These are phyloP conservation scores for Sesamia inferens DNA, from an alignment of 2,888 invertebrate species.

Conservation along the genomic window DNA sequence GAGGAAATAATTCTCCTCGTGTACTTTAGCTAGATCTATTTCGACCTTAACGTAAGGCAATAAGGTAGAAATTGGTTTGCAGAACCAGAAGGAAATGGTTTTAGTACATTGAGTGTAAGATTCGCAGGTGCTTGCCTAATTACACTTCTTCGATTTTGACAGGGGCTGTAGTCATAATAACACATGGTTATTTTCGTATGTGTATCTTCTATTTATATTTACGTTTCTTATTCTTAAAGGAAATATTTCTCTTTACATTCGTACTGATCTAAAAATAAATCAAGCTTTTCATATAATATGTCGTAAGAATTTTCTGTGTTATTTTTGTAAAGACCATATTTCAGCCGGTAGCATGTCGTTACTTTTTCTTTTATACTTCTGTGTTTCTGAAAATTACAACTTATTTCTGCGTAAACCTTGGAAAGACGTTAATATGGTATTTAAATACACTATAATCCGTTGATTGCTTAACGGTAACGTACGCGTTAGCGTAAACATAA, in stretches of 20 bases:
- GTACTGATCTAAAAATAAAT: conserved; percentile 15
- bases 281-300: conserved; percentile 10
- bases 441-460: conserved; percentile 36
- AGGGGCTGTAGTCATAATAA: conserved; percentile 53
- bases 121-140: conserved; percentile 67
- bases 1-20: conserved; percentile 21
- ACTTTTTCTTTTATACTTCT: conserved; percentile 9
- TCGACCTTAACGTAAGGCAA: conserved; percentile 21
- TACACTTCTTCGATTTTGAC: conserved; percentile 71
- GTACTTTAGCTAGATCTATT: conserved; percentile 20
- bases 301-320: conserved; percentile 7
- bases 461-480: conserved; percentile 43
- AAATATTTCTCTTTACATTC: conserved; percentile 2
- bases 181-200: conserved; percentile 28
- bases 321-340: conserved; percentile 21
- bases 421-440: conserved; percentile 9
- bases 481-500: conserved; percentile 48
- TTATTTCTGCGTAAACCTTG: not conserved
- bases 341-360: not conserved
- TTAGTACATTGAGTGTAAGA: conserved; percentile 49
- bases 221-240: conserved; percentile 9
- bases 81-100: conserved; percentile 65
- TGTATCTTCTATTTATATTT: conserved; percentile 4
- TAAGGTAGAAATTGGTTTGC: conserved; percentile 41
- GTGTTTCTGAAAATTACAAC: not conserved